Evolutionary conservation across 2,113 vertebrate genomes (phyloP).

Genomic region (Sprattus sprattus): DNA sequence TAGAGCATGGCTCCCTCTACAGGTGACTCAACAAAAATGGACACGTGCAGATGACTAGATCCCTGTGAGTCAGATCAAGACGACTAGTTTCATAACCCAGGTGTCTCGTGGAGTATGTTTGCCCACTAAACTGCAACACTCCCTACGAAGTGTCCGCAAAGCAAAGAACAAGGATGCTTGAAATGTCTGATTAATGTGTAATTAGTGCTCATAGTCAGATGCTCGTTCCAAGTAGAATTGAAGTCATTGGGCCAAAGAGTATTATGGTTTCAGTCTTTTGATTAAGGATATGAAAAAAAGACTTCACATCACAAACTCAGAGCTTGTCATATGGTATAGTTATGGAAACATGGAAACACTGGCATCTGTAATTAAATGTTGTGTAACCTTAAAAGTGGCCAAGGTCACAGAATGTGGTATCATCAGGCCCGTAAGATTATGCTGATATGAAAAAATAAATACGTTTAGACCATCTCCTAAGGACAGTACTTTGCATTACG

Average conservation of each 20-base stretch:
- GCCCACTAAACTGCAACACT: neutral
- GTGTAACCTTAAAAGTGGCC: neutral
- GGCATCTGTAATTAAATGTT: neutral
- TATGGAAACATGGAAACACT: neutral
- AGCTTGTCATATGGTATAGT: neutral
- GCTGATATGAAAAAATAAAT: neutral
- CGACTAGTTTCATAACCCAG: neutral
- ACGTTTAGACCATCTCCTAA: neutral
- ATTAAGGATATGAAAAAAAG: neutral
- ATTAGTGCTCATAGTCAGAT: neutral
- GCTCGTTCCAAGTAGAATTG: no score
- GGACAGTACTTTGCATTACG: neutral
- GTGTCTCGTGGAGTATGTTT: neutral
- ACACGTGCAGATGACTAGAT: neutral
- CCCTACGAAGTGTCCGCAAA: neutral
- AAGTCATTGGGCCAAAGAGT: no score
- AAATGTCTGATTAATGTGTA: neutral
- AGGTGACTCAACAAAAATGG: neutral
- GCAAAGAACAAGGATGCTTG: neutral
- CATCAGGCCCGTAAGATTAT: neutral
- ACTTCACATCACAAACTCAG: neutral
- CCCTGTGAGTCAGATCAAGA: neutral
- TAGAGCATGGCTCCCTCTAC: conserved; percentile 9
- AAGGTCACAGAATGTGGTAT: neutral
- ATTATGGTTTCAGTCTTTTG: neutral